These are phyloP conservation scores for Rhabdornis inornatus DNA, from an alignment of 2,113 vertebrate species.

Conservation along the genomic window DNA sequence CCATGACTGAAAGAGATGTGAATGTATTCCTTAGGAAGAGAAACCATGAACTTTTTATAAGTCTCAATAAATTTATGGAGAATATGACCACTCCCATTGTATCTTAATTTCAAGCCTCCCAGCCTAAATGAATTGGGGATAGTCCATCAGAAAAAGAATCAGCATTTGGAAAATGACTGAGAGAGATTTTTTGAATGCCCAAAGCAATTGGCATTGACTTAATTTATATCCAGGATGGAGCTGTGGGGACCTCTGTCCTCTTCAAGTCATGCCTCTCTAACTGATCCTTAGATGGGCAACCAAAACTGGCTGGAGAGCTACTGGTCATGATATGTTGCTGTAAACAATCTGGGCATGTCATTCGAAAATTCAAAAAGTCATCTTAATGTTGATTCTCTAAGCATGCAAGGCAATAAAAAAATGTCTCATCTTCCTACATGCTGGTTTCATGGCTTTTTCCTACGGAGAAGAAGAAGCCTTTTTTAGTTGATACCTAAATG, in stretches of 20 bases:
- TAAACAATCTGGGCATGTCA: background rate
- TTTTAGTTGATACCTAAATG: background rate
- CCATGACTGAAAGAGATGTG: constrained; percentile 36
- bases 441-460: background rate
- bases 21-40: constrained; percentile 35
- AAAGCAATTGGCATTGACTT: background rate
- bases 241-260: background rate
- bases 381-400: background rate
- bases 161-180: background rate
- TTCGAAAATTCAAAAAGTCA: background rate
- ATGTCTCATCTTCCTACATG: background rate
- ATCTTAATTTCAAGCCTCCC: background rate
- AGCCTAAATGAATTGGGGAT: background rate
- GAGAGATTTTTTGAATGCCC: background rate
- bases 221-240: background rate
- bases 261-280: background rate
- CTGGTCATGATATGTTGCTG: rapidly evolving
- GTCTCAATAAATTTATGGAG: background rate
- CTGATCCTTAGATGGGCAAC: background rate
- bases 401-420: background rate
- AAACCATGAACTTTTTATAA: background rate
- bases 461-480: background rate
- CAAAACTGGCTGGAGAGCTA: background rate
- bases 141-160: background rate
- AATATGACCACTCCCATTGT: background rate